Percentiles rank a stretch among this genome's conserved stretches.
Conservation (phyloP, 2,888 invertebrate genomes). For the Campopleginae sp. region DNA sequence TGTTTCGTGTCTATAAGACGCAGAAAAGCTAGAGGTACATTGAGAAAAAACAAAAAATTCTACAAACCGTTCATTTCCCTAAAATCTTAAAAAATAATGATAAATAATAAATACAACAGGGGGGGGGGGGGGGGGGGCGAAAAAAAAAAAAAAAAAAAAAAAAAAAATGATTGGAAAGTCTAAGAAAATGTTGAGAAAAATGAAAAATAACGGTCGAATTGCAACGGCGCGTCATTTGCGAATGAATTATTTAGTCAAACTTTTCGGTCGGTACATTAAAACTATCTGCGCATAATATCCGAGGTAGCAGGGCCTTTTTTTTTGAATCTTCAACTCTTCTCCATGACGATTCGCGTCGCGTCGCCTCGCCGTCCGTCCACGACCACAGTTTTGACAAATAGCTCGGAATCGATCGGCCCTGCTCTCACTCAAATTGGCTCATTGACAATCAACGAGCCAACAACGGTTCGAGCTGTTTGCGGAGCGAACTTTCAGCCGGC, state of each 20-base stretch:
- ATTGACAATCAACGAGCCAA: conserved; percentile 49
- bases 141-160: no score
- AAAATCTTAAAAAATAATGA: conserved; percentile 77
- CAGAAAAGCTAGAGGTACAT: neutral
- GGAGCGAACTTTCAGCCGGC: conserved; percentile 16
- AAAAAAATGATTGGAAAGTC: conserved; percentile 56
- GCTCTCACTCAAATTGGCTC: conserved; percentile 32
- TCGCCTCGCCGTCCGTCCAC: neutral
- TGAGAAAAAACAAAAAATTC: conserved; percentile 49
- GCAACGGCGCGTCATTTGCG: conserved; percentile 29
- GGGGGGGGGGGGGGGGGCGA: no score
- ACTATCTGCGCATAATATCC: neutral
- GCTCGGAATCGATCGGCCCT: no score
- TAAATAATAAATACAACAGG: conserved; percentile 68
- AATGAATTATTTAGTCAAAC: conserved; percentile 27
- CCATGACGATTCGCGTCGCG: neutral
- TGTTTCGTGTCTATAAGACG: neutral
- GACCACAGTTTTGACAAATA: neutral
- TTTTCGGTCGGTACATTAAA: conserved; percentile 17
- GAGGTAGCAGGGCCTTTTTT: conserved; percentile 8
- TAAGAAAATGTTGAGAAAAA: neutral
- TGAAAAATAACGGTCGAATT: conserved; percentile 35
- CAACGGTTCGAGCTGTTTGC: conserved; percentile 45
- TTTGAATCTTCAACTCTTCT: neutral
- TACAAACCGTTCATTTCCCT: conserved; percentile 69